phyloP scores from a whole-genome alignment of 2,113 vertebrate genomes.

The Sminthopsis crassicaudata region DNA sequence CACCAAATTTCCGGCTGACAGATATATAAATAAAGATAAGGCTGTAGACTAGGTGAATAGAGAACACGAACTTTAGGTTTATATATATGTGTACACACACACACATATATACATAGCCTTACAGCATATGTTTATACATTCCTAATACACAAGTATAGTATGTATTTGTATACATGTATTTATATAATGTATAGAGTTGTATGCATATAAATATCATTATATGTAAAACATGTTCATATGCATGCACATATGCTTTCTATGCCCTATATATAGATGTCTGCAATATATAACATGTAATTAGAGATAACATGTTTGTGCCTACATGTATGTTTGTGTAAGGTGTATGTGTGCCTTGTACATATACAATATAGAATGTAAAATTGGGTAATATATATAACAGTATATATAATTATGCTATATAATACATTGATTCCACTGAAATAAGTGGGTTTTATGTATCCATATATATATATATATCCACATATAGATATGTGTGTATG shows the following conservation, averaged over 20 bases:
- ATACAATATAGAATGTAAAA: neutral
- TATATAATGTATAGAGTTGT: neutral
- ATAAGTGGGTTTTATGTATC: neutral
- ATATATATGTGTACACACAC: too few relatives aligned
- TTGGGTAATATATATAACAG: neutral
- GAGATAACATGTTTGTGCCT: neutral
- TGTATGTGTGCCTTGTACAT: neutral
- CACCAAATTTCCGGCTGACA: neutral
- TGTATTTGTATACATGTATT: neutral
- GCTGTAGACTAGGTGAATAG: neutral
- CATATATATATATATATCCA: neutral
- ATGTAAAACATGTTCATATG: neutral
- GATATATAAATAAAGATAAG: neutral
- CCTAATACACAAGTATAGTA: too few relatives aligned
- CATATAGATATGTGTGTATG: too few relatives aligned
- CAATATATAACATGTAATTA: neutral
- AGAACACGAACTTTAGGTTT: neutral
- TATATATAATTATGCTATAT: neutral
- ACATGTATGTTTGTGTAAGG: neutral
- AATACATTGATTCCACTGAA: neutral
- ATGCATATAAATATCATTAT: neutral
- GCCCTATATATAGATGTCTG: neutral
- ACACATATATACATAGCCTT: neutral
- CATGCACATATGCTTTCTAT: neutral
- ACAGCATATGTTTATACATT: too few relatives aligned